Conservation (phyloP, 2,888 invertebrate species). For the Nephrotoma flavescens region DNA sequence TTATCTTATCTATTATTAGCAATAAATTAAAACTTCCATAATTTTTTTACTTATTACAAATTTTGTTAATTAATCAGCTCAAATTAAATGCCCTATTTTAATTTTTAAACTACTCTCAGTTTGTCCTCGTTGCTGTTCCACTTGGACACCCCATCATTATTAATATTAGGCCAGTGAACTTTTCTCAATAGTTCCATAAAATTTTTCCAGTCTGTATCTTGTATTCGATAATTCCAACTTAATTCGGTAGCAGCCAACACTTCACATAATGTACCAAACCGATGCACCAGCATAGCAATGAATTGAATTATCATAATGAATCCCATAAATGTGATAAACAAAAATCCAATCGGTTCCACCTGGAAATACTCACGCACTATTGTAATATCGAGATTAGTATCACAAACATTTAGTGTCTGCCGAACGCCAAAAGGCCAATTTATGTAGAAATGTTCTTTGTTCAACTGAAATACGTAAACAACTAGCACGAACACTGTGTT, state of each 20-base stretch:
- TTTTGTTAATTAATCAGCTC: no score
- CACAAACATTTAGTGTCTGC: conserved; percentile 35
- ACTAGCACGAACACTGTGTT: conserved; percentile 65
- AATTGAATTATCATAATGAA: conserved; percentile 55
- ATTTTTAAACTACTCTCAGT: no score
- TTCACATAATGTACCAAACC: conserved; percentile 59
- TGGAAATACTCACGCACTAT: conserved; percentile 44
- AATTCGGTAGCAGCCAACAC: conserved; percentile 53
- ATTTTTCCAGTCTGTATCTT: not conserved
- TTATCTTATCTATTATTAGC: no score
- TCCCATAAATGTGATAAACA: conserved; percentile 58
- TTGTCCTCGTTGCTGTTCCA: no score
- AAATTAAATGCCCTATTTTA: no score
- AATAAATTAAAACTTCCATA: no score
- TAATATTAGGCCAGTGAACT: no score
- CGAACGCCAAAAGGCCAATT: conserved; percentile 51
- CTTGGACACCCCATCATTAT: no score
- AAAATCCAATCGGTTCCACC: conserved; percentile 58
- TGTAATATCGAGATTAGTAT: conserved; percentile 31
- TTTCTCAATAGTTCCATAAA: not conserved
- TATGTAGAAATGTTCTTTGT: conserved; percentile 51
- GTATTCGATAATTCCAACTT: conserved; percentile 23
- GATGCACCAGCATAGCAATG: conserved; percentile 58
- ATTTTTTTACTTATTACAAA: no score
- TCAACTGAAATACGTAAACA: conserved; percentile 55